phyloP scores from a whole-genome alignment of 2,113 vertebrate genomes.

The Poeciliopsis occidentalis region DNA sequence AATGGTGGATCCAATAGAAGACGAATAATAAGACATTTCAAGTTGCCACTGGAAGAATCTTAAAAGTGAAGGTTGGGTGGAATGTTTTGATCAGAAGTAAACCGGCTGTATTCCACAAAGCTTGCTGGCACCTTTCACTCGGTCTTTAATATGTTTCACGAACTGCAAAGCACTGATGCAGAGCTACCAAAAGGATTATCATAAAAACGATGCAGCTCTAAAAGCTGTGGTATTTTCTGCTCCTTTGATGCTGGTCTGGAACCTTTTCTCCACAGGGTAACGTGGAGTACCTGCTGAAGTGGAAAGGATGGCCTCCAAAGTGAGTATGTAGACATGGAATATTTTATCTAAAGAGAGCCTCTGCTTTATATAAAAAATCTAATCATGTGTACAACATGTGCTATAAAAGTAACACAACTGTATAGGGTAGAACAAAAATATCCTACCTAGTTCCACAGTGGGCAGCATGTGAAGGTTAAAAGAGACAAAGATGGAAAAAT shows the following conservation, averaged over 20 bases:
- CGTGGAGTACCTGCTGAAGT: slow-evolving; percentile 98
- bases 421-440: too few species aligned
- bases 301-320: slow-evolving; percentile 99
- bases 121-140: too few species aligned
- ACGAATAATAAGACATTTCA: too few species aligned
- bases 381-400: too few species aligned
- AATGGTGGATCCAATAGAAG: not conserved
- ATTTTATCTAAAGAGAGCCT: not conserved
- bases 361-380: too few species aligned
- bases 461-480: too few species aligned
- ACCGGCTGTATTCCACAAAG: too few species aligned
- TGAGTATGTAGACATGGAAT: slow-evolving; percentile 78
- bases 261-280: slow-evolving; percentile 85
- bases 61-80: not conserved
- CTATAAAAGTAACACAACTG: too few species aligned
- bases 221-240: not conserved
- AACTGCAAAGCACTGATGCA: not conserved
- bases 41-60: not conserved
- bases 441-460: too few species aligned
- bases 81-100: too few species aligned
- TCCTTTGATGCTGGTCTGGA: slow-evolving; percentile 10
- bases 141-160: too few species aligned
- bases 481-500: too few species aligned
- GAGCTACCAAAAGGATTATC: not conserved
- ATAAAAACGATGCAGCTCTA: not conserved